Conservation (phyloP, 1,140 invertebrate species). For the Tribolium castaneum region DNA sequence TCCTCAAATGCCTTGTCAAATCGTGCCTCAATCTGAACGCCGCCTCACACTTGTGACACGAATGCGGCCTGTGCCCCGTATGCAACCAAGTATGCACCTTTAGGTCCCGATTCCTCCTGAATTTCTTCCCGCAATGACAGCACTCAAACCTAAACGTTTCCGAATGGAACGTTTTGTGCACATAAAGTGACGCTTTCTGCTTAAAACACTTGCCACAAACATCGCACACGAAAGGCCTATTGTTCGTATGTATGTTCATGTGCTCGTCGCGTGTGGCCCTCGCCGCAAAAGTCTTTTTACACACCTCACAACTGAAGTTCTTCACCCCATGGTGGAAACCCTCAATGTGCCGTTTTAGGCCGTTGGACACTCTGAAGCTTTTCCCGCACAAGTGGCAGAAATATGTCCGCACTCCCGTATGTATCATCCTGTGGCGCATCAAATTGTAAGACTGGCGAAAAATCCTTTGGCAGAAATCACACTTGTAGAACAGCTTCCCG, state of each 20-base stretch:
- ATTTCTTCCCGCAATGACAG: slow-evolving; percentile 74
- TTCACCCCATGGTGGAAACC: slow-evolving; percentile 61
- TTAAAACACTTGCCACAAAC: slow-evolving; percentile 66
- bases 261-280: slow-evolving; percentile 73
- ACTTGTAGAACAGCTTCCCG: slow-evolving; percentile 62
- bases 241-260: slow-evolving; percentile 73
- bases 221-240: slow-evolving; percentile 74
- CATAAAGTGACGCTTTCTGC: slow-evolving; percentile 73
- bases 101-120: slow-evolving; percentile 50
- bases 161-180: slow-evolving; percentile 97
- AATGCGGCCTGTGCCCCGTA: slow-evolving; percentile 56
- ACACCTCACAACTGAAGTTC: slow-evolving; percentile 63
- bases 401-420: slow-evolving; percentile 66
- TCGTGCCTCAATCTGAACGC: slow-evolving; percentile 51
- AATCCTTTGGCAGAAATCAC: slow-evolving; percentile 65
- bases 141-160: slow-evolving; percentile 84
- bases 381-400: slow-evolving; percentile 70
- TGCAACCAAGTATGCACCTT: slow-evolving; percentile 56
- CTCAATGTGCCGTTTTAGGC: slow-evolving; percentile 56
- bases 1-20: slow-evolving; percentile 53
- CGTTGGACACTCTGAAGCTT: slow-evolving; percentile 60
- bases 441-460: slow-evolving; percentile 65
- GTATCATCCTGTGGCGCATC: slow-evolving; percentile 66
- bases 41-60: slow-evolving; percentile 52
- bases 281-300: slow-evolving; percentile 63